Evolutionary conservation across 1,140 invertebrate species (phyloP).

Genomic region (Drosophila varians): DNA sequence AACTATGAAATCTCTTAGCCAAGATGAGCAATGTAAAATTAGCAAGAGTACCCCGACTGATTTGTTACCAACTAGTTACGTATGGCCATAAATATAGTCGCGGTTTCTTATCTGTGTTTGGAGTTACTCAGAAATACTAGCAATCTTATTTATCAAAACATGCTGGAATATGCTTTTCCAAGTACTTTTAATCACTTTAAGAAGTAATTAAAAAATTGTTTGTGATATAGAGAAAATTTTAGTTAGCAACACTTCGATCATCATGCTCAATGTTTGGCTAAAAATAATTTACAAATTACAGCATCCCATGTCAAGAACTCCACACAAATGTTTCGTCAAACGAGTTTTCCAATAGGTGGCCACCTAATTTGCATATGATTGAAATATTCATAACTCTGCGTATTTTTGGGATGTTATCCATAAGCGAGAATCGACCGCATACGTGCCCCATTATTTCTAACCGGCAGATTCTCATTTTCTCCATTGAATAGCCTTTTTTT

Average conservation of each 20-base stretch:
- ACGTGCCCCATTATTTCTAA: conserved; percentile 26
- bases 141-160: neutral
- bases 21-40: conserved; percentile 28
- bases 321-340: conserved; percentile 9
- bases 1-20: conserved; percentile 25
- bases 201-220: neutral
- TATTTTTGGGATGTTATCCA: conserved; percentile 32
- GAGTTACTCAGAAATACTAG: neutral
- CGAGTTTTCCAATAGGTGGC: conserved; percentile 26
- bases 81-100: conserved; percentile 11
- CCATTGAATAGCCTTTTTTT: conserved; percentile 7
- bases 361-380: conserved; percentile 42
- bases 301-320: conserved; percentile 5
- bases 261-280: neutral
- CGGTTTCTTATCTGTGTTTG: conserved; percentile 3
- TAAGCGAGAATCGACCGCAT: conserved; percentile 13
- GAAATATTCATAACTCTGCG: conserved; percentile 42
- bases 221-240: neutral
- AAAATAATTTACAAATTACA: conserved; percentile 3
- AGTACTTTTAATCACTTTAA: neutral
- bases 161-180: neutral
- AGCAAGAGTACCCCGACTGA: neutral
- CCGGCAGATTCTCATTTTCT: conserved; percentile 27
- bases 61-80: conserved; percentile 1
- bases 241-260: too few species aligned